Percentiles rank a stretch among this genome's conserved stretches.
Evolutionary conservation across 2,113 vertebrate genomes (phyloP).

Genomic region (Origma solitaria): DNA sequence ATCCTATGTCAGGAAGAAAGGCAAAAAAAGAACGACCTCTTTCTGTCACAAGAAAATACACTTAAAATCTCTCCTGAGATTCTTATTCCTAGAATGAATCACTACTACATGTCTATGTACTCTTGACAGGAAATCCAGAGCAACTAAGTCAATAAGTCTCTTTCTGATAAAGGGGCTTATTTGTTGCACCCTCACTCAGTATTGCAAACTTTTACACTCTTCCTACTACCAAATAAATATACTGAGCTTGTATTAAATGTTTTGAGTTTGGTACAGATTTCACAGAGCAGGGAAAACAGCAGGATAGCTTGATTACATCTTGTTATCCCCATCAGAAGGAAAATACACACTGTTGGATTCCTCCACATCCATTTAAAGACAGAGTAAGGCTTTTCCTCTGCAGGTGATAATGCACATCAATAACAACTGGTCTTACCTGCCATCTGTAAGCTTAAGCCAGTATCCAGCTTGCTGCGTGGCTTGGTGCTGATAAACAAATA

Average conservation of each 20-base stretch:
- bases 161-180: background rate
- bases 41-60: background rate
- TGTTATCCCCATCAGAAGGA: background rate
- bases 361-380: background rate
- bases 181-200: background rate
- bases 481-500: conserved; percentile 91
- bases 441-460: conserved; percentile 79
- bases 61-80: background rate
- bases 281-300: background rate
- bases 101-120: background rate
- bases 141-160: background rate
- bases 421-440: conserved; percentile 71
- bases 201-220: background rate
- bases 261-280: background rate
- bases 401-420: background rate
- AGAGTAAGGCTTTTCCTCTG: background rate
- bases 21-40: background rate
- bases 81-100: background rate
- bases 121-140: background rate
- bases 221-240: background rate
- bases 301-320: background rate
- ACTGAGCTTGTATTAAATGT: background rate
- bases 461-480: conserved; percentile 82
- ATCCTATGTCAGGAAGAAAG: background rate
- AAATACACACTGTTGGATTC: background rate